These are phyloP conservation scores for Delichon dasypus DNA, from an alignment of 2,797 vertebrate genomes.

Conservation along the genomic window DNA sequence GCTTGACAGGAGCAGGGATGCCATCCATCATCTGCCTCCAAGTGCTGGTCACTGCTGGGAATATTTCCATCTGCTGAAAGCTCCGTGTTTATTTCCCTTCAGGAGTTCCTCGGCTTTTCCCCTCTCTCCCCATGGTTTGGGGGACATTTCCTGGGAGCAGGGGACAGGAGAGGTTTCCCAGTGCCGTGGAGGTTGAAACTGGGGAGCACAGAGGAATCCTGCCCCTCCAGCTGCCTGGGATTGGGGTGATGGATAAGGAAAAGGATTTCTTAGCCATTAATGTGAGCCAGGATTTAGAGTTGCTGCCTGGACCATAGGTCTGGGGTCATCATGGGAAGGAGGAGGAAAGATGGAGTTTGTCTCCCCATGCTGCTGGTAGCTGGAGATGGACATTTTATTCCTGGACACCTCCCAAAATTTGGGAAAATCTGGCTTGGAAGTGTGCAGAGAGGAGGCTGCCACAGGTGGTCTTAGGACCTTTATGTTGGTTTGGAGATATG, in stretches of 20 bases:
- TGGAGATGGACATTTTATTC: neutral
- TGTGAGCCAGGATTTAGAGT: neutral
- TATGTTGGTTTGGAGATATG: neutral
- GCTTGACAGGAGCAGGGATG: neutral
- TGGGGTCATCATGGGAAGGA: neutral
- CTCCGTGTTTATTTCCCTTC: neutral
- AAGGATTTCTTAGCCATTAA: neutral
- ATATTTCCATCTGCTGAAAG: neutral
- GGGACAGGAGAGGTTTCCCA: neutral
- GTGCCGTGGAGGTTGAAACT: fast-evolving
- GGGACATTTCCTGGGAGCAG: neutral
- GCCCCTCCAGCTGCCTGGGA: neutral
- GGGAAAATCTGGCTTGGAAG: neutral
- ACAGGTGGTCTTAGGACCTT: neutral
- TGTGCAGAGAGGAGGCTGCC: neutral
- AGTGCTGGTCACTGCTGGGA: neutral
- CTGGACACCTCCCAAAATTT: neutral
- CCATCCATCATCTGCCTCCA: neutral
- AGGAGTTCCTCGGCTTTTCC: neutral
- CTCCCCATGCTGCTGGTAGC: neutral
- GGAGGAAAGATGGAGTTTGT: neutral
- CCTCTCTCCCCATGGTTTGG: neutral
- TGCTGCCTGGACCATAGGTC: neutral
- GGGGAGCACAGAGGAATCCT: neutral
- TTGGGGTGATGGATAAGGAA: neutral